Base-by-base conservation (phyloP, 1,140 invertebrate species). In the Pseudomyrmex pallidus region DNA sequence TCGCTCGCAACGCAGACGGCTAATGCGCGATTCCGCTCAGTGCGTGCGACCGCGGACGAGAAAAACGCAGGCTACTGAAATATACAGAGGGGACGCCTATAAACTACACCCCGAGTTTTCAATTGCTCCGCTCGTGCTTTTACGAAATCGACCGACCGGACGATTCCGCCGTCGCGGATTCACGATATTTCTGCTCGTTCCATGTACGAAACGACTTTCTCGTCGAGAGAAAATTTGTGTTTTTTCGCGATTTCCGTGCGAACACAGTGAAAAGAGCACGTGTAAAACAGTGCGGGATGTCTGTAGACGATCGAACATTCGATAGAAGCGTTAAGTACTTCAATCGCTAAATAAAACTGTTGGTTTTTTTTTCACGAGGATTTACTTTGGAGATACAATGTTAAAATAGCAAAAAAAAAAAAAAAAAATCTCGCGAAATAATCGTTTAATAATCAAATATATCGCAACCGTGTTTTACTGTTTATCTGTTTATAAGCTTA, bases 101-200 rank as follows among this genome's bases (percentile, higher is more conserved):
- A 87, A 87, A 86, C 67, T 74, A 56, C 84, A 25, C 10, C 25
- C 54, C 66, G 63, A 76, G 84, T 76, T 87, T 87, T 87, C 85
- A 87, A 85, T 86, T 87, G 86, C 80, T 74, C 74, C 83, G 74
- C 85, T 86, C 83, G 85, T 86, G 57, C 82, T 87, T 88, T 89
- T 89, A 87, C 78, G 52, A 25, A 35, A 35, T 13, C 74, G 74
- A 77, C 46, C 74, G 35, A 73, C 70, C 56, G 54, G 70, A 74
- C 70, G 57, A 68, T 68, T 15, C 63, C 25, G 35, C 22, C 63
- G 64, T 77, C 50, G n/a, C n/a, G 61, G 20, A 84, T 66, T 50
- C 35, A 7, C 35, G 35, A 35, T 56, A 67, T 56, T 54, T 77
- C 25, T 68, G 17, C 10, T 22, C 63, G 59, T 48, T n/a, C 46